These are phyloP conservation scores for Hymenochirus boettgeri DNA, from an alignment of 2,113 vertebrate species.

Conservation along the genomic window DNA sequence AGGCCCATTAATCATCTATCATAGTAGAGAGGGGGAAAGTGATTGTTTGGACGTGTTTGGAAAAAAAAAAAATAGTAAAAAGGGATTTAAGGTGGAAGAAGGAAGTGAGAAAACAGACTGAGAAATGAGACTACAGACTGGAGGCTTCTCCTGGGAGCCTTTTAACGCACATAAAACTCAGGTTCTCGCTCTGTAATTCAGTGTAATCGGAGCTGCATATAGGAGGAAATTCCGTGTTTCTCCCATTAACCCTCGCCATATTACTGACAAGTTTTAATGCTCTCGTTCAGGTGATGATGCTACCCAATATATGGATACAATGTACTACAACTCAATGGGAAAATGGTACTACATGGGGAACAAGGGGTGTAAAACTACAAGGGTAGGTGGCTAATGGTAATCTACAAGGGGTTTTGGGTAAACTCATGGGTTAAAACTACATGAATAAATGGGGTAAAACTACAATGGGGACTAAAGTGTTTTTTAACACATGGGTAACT, in stretches of 20 bases:
- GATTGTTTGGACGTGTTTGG: constrained; percentile 4
- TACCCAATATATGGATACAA: too few relatives aligned
- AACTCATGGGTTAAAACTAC: too few relatives aligned
- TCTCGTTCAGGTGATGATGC: not conserved
- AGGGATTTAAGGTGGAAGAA: not conserved
- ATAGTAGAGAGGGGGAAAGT: not conserved
- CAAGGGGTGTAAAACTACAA: too few relatives aligned
- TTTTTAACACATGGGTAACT: too few relatives aligned
- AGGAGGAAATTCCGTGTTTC: not conserved
- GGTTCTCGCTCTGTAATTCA: constrained; percentile 4
- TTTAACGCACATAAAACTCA: constrained; percentile 18
- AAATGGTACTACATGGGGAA: too few relatives aligned
- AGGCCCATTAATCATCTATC: constrained; percentile 9
- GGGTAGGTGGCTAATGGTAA: too few relatives aligned
- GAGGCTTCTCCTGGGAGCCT: not conserved
- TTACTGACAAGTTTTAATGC: not conserved
- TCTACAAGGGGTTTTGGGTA: too few relatives aligned
- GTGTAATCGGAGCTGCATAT: not conserved
- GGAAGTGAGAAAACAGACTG: not conserved
- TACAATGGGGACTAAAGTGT: too few relatives aligned
- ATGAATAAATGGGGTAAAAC: too few relatives aligned
- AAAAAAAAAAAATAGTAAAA: constrained; percentile 4
- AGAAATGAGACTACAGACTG: not conserved
- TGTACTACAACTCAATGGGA: too few relatives aligned
- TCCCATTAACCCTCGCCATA: not conserved